phyloP scores from a whole-genome alignment of 2,113 vertebrate genomes.

The Delphinapterus leucas region DNA sequence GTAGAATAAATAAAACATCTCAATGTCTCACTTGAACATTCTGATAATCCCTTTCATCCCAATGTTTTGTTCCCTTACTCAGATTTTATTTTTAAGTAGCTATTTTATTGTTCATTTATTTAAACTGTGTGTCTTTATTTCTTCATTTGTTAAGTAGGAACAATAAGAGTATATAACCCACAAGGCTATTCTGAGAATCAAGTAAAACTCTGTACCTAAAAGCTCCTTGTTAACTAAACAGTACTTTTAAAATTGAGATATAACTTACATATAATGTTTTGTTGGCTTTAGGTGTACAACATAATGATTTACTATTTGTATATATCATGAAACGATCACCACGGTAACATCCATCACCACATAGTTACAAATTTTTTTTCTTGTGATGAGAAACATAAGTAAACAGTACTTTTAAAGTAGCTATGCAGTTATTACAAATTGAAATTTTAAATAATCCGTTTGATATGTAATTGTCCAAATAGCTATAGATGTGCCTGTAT shows the following conservation, averaged over 20 bases:
- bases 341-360: neutral
- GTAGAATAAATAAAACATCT: neutral
- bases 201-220: neutral
- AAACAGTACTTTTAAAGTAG: neutral
- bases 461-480: neutral
- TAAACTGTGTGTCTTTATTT: neutral
- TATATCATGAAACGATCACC: neutral
- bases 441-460: constrained; percentile 8
- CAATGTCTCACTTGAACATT: neutral
- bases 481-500: neutral
- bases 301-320: neutral
- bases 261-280: neutral
- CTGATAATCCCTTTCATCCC: neutral
- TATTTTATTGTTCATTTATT: neutral
- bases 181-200: neutral
- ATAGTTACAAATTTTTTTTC: neutral
- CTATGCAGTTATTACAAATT: neutral
- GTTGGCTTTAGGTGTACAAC: neutral
- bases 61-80: neutral
- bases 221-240: neutral
- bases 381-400: neutral
- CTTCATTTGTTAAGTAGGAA: neutral
- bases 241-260: neutral
- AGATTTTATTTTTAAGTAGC: neutral
- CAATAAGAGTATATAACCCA: neutral